A percentile compares a stretch with the other conserved stretches of the same genome.
Evolutionary conservation across 2,113 vertebrate species (phyloP).

Genomic region (Bolborhynchus lineola): DNA sequence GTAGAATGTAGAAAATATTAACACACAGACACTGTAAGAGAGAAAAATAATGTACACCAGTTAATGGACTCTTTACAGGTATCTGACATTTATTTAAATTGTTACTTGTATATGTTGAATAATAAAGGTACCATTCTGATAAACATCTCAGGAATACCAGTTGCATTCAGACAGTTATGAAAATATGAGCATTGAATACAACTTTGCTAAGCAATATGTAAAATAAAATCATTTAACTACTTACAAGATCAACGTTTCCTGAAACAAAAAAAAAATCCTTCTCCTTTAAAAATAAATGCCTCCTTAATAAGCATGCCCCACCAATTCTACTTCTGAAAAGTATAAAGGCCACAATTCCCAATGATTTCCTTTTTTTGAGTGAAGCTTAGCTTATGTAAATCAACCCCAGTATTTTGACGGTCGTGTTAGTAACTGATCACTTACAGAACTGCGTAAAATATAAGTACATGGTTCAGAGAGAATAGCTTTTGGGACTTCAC

Average conservation of each 20-base stretch:
- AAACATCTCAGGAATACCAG: neutral
- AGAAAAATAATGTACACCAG: neutral
- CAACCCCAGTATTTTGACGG: neutral
- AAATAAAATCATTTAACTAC: neutral
- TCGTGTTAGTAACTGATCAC: slow-evolving; percentile 47
- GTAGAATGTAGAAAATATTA: too few species aligned
- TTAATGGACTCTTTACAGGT: neutral
- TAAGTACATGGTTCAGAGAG: slow-evolving; percentile 82
- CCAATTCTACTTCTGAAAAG: neutral
- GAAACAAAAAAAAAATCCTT: neutral
- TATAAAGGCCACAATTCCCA: neutral
- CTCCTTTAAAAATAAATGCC: neutral
- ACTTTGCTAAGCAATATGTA: neutral
- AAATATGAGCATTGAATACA: neutral
- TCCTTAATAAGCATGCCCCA: neutral
- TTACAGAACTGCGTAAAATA: slow-evolving; percentile 89
- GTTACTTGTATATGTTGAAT: neutral
- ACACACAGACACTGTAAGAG: slow-evolving; percentile 80
- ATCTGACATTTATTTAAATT: neutral
- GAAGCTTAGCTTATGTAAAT: neutral
- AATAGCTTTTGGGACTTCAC: slow-evolving; percentile 70
- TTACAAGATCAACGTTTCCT: neutral
- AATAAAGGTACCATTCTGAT: neutral
- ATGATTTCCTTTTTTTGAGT: neutral
- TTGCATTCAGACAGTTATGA: neutral